Evolutionary conservation across 2,797 vertebrate species (phyloP).

Genomic region (Sparus aurata): DNA sequence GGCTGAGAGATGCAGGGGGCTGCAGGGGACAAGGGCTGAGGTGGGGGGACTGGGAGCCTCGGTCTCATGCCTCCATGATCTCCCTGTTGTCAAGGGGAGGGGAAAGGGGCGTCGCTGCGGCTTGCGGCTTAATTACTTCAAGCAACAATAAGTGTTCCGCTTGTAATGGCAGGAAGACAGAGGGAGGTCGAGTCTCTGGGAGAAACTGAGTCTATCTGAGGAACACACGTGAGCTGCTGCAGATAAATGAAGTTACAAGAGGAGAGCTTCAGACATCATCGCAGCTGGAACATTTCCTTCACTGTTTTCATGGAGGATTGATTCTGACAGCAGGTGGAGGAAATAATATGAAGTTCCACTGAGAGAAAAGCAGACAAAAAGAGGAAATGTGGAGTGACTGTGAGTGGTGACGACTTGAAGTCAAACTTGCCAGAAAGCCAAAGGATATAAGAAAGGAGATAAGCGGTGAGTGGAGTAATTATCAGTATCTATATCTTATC

Average conservation of each 20-base stretch:
- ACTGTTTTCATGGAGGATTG: neutral
- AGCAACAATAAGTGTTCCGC: slow-evolving; percentile 40
- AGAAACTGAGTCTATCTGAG: slow-evolving; percentile 7
- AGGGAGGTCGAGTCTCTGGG: slow-evolving; percentile 17
- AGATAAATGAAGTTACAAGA: slow-evolving; percentile 22
- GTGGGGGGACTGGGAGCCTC: slow-evolving; percentile 35
- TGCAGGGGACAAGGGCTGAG: slow-evolving; percentile 43
- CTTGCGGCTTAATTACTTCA: slow-evolving; percentile 57
- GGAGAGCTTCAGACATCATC: neutral
- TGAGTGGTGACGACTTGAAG: slow-evolving; percentile 37
- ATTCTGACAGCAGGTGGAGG: slow-evolving; percentile 18
- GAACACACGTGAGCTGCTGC: neutral
- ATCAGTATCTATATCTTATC: neutral
- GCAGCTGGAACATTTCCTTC: neutral
- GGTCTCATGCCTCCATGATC: slow-evolving; percentile 13
- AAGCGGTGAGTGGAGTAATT: slow-evolving; percentile 49
- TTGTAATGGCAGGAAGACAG: slow-evolving; percentile 37
- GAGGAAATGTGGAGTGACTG: slow-evolving; percentile 44
- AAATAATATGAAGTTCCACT: slow-evolving; percentile 14
- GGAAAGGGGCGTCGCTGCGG: slow-evolving; percentile 44
- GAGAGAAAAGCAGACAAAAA: neutral
- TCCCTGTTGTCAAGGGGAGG: slow-evolving; percentile 51
- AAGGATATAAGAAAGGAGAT: slow-evolving; percentile 32
- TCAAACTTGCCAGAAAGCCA: slow-evolving; percentile 27
- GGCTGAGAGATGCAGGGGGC: neutral